phyloP scores from a whole-genome alignment of 37 sponge, comb jelly and placozoan genomes.

The Crambe crambe region DNA sequence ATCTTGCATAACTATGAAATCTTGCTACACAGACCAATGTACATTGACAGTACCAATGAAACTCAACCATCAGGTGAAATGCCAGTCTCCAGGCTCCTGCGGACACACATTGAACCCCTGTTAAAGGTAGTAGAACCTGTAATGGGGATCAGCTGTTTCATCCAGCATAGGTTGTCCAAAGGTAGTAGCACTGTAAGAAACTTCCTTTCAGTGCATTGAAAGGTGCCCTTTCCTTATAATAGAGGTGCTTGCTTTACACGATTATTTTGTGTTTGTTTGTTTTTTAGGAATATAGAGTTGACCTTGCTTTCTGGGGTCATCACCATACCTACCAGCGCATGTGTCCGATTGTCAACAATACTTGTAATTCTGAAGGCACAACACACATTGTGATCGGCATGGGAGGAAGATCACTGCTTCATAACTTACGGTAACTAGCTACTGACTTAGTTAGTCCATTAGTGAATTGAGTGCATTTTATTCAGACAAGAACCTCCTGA shows the following conservation, averaged over 20 bases:
- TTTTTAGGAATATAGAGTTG: slow-evolving; percentile 55
- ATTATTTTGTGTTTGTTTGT: too few species aligned
- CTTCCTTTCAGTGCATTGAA: too few species aligned
- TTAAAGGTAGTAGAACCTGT: too few species aligned
- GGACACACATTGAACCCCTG: slow-evolving; percentile 59
- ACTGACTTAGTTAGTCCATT: too few species aligned
- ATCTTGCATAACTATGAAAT: neutral
- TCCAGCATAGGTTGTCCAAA: too few species aligned
- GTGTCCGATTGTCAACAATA: slow-evolving; percentile 51
- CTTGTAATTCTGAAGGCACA: slow-evolving; percentile 18
- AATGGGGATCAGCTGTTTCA: too few species aligned
- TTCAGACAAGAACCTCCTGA: slow-evolving; percentile 21
- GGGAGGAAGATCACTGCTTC: slow-evolving; percentile 24
- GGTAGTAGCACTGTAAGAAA: too few species aligned
- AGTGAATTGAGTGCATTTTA: too few species aligned
- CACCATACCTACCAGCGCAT: slow-evolving; percentile 78
- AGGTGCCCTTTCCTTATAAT: too few species aligned
- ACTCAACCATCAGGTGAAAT: neutral
- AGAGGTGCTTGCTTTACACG: too few species aligned
- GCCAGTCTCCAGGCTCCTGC: slow-evolving; percentile 48
- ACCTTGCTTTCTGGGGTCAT: slow-evolving; percentile 77
- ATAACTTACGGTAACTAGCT: slow-evolving; percentile 15
- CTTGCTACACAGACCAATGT: slow-evolving; percentile 70
- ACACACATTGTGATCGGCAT: slow-evolving; percentile 52
- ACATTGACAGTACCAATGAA: slow-evolving; percentile 50